phyloP scores from a whole-genome alignment of 2,113 vertebrate species.

The Scomber scombrus region DNA sequence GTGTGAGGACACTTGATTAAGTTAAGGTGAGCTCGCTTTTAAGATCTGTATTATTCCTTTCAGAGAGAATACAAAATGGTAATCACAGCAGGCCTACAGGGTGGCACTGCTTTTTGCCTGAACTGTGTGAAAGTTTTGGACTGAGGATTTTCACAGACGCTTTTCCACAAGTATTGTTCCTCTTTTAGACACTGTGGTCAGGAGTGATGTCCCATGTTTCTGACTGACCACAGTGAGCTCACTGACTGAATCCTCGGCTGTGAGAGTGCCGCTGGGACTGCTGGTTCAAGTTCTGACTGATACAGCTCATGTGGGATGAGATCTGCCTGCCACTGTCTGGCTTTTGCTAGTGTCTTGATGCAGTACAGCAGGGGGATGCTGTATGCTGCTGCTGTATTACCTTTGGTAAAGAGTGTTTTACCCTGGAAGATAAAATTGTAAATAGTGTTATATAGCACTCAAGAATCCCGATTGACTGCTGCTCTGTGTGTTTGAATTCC shows the following conservation, averaged over 20 bases:
- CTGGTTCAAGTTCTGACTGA: neutral
- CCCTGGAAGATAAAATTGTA: neutral
- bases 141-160: neutral
- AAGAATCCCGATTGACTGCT: slow-evolving; percentile 2
- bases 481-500: neutral
- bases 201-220: slow-evolving; percentile 17
- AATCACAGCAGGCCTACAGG: neutral
- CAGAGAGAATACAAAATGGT: neutral
- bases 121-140: slow-evolving; percentile 23
- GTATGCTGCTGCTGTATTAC: neutral
- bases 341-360: slow-evolving; percentile 4
- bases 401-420: neutral
- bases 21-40: slow-evolving; percentile 1
- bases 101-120: neutral
- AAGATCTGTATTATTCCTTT: slow-evolving; percentile 9
- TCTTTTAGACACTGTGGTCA: slow-evolving; percentile 15
- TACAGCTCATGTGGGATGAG: neutral
- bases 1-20: neutral
- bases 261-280: slow-evolving; percentile 1
- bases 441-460: neutral
- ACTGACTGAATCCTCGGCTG: slow-evolving; percentile 3
- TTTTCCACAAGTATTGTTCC: slow-evolving; percentile 21
- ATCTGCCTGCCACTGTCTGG: neutral
- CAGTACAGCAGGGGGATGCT: neutral
- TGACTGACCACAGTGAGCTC: slow-evolving; percentile 12